Base-by-base conservation (phyloP, 1,140 invertebrate genomes). In the Hylyphantes graminicola region DNA sequence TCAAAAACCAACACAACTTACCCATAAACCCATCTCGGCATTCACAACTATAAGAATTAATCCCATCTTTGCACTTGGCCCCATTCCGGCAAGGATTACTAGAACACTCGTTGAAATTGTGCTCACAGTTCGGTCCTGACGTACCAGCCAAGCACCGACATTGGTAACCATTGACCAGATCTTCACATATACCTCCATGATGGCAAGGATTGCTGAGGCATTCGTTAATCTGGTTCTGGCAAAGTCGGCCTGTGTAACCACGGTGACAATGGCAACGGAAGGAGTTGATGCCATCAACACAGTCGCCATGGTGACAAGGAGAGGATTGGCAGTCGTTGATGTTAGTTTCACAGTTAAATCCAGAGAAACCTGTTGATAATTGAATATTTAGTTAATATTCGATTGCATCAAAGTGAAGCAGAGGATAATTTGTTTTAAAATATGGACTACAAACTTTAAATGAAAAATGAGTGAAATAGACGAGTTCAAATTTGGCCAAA, bases 1-100 rank as follows among this genome's bases (percentile, higher is more conserved):
- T 15, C 6, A 61, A 91, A 90, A 96, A 97, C 35, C 91, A 93
- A 19, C 93, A 95, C 21, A 88, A 89, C 84, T 89, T 89, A 53
- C 90, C 91, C 0, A 95, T 95, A 90, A 94, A 97, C 2, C 96
- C 96, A 1, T 95, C 93, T 63, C 94, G 92, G 88, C 96, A 98
- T 88, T 96, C 93, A 89, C 96, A 98, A 93, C 97, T 98, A 89
- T 94, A 98, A 88, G 98, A 97, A 88, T 97, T 97, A 87, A 97
- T 96, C n/a, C 95, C 95, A 88, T 98, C 96, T 67, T 95, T 93
- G 88, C 97, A 98, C 17, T 92, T 94, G 8, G 95, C 96, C 0
- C 95, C 95, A 88, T 98, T 97, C 75, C 95, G 92, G 89, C 96
- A 97, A 0, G 95, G 93, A 87, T 94, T 93, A 0, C 92, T 93